Base-by-base conservation (phyloP, 2,113 vertebrate genomes). In the Nothoprocta perdicaria region DNA sequence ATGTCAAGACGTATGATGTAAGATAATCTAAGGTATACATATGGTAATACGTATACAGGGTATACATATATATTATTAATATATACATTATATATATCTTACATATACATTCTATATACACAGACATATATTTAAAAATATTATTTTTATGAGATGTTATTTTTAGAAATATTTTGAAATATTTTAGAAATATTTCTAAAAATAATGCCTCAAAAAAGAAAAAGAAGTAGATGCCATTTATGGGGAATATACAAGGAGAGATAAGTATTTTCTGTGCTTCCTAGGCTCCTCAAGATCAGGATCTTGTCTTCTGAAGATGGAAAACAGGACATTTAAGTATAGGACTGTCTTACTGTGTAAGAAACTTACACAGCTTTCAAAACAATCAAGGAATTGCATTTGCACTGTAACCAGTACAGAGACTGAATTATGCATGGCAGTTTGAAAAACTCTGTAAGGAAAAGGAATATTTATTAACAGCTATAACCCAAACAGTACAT, bases 171-270 rank as follows among this genome's bases (percentile, higher is more conserved):
- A 38, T 38, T 38, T 38, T 8, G 35, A 38, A 38, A 38, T 38
- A 38, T 38, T 38, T 38, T 38, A 38, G 35, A 38, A 38, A 38
- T 38, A 10, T 60, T 67, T 78, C 31, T 4, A 67, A 57, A 74
- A 84, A 7, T 14, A 26, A 15, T 15, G 15, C 35, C 18, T 55
- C 6, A 33, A 23, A 31, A 60, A 80, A 78, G 35, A 38, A 23
- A 48, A 16, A 67, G 11, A 67, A 74, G 40, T 8, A 27, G 1
- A 12, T 22, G 1, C 3, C 4, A 19, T 78, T 53, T 52, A 26
- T 3, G 1, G 43, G 29, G 41, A 69, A 58, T 1, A 1, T 2
- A 14, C 3, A 50, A 35, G 19, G 31, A 58, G 57, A 60, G 3
- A 12, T 18, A 31, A 18, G 1, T 58, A 50, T 8, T 2, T 50